These are phyloP conservation scores for Melinaea menophilus DNA, from an alignment of 2,888 invertebrate species.

Conservation along the genomic window DNA sequence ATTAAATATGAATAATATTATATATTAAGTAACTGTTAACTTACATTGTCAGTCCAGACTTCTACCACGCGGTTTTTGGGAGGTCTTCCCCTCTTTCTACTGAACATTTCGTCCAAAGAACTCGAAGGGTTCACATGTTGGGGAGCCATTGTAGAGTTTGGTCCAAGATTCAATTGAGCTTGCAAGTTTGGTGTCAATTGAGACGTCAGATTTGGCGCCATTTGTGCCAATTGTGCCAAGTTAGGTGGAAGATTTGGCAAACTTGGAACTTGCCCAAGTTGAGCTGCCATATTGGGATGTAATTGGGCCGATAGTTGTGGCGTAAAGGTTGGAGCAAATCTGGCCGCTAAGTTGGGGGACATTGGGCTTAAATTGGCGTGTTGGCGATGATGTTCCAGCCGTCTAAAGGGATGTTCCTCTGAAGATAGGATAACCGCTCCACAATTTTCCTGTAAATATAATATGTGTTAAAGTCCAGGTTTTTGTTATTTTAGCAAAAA, in stretches of 20 bases:
- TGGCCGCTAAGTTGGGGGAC: conserved; percentile 76
- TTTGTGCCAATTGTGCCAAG: conserved; percentile 69
- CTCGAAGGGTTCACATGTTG: conserved; percentile 77
- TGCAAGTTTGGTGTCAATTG: conserved; percentile 67
- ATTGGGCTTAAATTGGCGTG: conserved; percentile 85
- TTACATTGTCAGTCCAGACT: conserved; percentile 91
- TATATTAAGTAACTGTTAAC: conserved; percentile 41
- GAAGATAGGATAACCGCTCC: conserved; percentile 86
- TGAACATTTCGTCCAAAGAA: conserved; percentile 93
- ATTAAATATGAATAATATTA: too few relatives aligned
- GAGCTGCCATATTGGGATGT: conserved; percentile 73
- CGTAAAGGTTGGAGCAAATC: conserved; percentile 77
- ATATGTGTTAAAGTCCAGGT: too few relatives aligned
- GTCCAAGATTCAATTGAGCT: conserved; percentile 64
- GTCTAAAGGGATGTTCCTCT: conserved; percentile 86
- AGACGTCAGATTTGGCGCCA: conserved; percentile 66
- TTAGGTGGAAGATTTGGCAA: conserved; percentile 66
- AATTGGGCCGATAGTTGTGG: conserved; percentile 68
- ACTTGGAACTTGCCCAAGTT: conserved; percentile 65
- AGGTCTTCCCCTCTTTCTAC: conserved; percentile 95
- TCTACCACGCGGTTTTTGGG: conserved; percentile 97
- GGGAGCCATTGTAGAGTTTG: conserved; percentile 57
- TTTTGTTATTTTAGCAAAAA: too few relatives aligned
- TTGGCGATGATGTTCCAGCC: conserved; percentile 91
- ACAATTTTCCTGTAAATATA: conserved; percentile 82